Conservation (phyloP, 2,113 vertebrate genomes). For the Petrocephalus zakoni region DNA sequence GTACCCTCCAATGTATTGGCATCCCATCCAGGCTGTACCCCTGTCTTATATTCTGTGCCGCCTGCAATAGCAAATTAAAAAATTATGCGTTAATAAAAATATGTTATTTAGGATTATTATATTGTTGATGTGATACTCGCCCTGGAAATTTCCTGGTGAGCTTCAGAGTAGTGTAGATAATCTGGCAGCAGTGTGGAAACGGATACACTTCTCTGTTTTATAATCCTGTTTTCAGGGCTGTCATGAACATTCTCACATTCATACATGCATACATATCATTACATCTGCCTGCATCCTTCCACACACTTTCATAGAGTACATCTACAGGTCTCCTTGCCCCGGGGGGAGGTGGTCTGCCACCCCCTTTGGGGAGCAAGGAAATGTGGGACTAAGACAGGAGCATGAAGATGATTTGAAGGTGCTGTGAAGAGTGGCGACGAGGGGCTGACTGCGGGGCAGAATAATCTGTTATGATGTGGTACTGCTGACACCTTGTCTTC, state of each 20-base stretch:
- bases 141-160: background rate
- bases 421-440: background rate
- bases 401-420: slow-evolving; percentile 4
- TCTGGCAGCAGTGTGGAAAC: background rate
- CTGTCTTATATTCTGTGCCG: background rate
- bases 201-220: background rate
- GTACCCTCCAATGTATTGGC: background rate
- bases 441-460: background rate
- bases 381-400: background rate
- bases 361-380: background rate
- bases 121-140: background rate
- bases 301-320: background rate
- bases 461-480: slow-evolving; percentile 13
- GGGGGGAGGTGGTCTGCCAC: background rate
- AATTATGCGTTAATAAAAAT: background rate
- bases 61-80: background rate
- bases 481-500: background rate
- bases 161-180: background rate
- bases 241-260: background rate
- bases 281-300: background rate
- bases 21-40: background rate
- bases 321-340: background rate
- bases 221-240: background rate
- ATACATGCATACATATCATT: background rate
- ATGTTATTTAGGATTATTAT: background rate